phyloP scores from a whole-genome alignment of 2,888 invertebrate species.

The Venustoraphidia nigricollis region DNA sequence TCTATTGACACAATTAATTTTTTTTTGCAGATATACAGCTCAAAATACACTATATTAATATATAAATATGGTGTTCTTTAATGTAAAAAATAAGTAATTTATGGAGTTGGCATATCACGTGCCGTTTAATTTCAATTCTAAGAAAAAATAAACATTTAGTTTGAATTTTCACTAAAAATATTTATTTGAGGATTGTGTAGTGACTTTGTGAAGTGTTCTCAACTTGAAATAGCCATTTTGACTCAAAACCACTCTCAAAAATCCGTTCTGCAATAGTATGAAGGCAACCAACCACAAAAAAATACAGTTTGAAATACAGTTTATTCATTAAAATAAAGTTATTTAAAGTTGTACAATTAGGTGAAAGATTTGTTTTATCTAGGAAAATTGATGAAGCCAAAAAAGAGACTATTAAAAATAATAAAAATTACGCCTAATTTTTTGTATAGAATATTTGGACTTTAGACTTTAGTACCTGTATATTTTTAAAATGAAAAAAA shows the following conservation, averaged over 20 bases:
- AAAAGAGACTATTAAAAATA: slow-evolving; percentile 8
- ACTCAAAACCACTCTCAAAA: slow-evolving; percentile 39
- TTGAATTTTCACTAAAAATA: not conserved
- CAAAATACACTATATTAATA: not conserved
- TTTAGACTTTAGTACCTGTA: not conserved
- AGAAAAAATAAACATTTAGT: not conserved
- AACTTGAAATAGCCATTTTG: slow-evolving; percentile 52
- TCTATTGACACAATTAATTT: no score
- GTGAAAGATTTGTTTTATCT: slow-evolving; percentile 6
- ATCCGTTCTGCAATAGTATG: slow-evolving; percentile 68
- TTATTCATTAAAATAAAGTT: slow-evolving; percentile 10
- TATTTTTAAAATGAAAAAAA: not conserved
- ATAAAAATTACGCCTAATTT: slow-evolving; percentile 4
- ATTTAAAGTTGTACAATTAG: slow-evolving; percentile 6
- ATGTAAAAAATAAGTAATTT: no score
- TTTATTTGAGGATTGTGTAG: slow-evolving; percentile 3
- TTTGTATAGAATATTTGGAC: not conserved
- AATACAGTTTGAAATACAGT: slow-evolving; percentile 26
- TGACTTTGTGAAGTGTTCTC: slow-evolving; percentile 42
- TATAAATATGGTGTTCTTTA: no score
- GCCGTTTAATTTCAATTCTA: no score
- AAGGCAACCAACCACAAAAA: slow-evolving; percentile 48
- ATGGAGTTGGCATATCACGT: no score
- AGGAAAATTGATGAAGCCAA: slow-evolving; percentile 6
- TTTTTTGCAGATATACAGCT: no score